Base-by-base conservation (phyloP, 2,888 invertebrate genomes). In the Abrostola tripartita region DNA sequence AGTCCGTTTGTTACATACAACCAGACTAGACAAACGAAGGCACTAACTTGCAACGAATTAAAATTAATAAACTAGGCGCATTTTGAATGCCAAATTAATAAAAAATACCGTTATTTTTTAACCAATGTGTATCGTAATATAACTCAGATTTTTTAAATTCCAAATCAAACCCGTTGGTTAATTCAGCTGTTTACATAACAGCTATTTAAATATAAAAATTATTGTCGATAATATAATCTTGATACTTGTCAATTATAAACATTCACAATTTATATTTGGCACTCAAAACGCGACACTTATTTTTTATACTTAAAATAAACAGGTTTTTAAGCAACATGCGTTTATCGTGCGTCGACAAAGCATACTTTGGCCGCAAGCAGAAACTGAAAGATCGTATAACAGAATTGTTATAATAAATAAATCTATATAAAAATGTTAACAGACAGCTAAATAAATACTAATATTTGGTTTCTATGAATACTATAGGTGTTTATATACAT, bases 21-120 rank as follows among this genome's bases (percentile, higher is more conserved):
- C 81, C 78, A 86, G 92, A 92, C 92, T 92, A 91, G 91, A 92
- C 80, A 85, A n/a, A 82, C 72, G 83, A 89, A 90, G 90, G 90
- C 91, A 91, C 89, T 78, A 81, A 87, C 79, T 85, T 85, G 85
- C 85, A 85, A 87, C 82, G 65, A 78, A 84, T 82, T 76, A 65
- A 51, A 65, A 57, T 64, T 61, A 41, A 65, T 64, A 47, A 47
- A 24, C 38, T 38, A 47, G 11, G 36, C 35, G 61, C 38, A 55
- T 59, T 70, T 49, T 54, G 55, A 59, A 74, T 44, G 42, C 52
- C 61, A 59, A 69, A 52, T 5, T 57, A 50, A 42, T 6, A 10
- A 10, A 44, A n/a, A 35, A n/a, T n/a, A n/a, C n/a, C n/a, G n/a
- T n/a, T 47, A 38, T 47, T 35, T 14, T 7, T 14, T 6, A 38